These are phyloP conservation scores for Erebia palarica DNA, from an alignment of 2,888 invertebrate genomes.

Conservation along the genomic window DNA sequence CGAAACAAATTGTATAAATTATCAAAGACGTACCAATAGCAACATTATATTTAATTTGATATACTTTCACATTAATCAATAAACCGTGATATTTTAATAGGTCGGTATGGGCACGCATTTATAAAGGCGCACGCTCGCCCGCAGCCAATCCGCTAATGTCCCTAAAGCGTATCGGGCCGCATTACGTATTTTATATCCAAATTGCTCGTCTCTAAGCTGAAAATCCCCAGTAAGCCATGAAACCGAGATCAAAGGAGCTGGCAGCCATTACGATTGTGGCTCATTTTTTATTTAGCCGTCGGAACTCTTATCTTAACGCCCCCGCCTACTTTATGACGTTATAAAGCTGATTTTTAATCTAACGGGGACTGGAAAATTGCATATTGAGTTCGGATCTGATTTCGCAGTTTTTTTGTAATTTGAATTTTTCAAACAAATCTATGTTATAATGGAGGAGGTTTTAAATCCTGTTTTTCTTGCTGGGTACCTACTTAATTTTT, in stretches of 20 bases:
- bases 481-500: too few species aligned
- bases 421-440: neutral
- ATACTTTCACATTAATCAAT: constrained; percentile 28
- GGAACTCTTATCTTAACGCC: constrained; percentile 77
- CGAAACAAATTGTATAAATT: too few species aligned
- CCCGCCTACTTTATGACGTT: constrained; percentile 78
- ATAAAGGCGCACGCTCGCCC: constrained; percentile 21
- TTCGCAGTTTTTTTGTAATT: constrained; percentile 20
- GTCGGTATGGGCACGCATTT: constrained; percentile 15
- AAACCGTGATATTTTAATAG: constrained; percentile 29
- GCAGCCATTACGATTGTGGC: constrained; percentile 79
- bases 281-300: constrained; percentile 80
- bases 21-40: too few species aligned
- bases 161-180: constrained; percentile 71
- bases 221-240: constrained; percentile 77
- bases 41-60: neutral
- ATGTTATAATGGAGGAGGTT: too few species aligned
- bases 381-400: constrained; percentile 34
- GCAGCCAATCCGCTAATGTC: constrained; percentile 71
- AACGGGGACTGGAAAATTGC: constrained; percentile 65
- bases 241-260: constrained; percentile 79
- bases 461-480: too few species aligned
- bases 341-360: constrained; percentile 83
- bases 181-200: constrained; percentile 77
- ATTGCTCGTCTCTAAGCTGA: constrained; percentile 70